Conservation (phyloP, 2,888 invertebrate genomes). For the Thumatha senex region DNA sequence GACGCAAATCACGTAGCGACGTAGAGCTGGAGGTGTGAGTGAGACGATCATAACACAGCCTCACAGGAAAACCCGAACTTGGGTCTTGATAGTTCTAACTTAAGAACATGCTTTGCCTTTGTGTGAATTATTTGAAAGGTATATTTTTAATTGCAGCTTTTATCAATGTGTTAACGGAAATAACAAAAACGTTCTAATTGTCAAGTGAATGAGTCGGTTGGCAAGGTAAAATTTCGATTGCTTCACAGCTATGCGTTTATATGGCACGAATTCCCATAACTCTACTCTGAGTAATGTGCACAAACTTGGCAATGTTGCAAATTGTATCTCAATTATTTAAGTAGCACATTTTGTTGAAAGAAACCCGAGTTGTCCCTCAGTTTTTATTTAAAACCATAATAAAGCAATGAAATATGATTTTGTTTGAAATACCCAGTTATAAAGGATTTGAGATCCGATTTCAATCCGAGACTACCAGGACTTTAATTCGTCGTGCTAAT, state of each 20-base stretch:
- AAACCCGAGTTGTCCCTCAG: background rate
- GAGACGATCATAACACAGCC: conserved; percentile 61
- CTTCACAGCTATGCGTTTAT: conserved; percentile 22
- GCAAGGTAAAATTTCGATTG: conserved; percentile 40
- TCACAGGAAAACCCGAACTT: conserved; percentile 79
- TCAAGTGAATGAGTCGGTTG: conserved; percentile 44
- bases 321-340: conserved; percentile 10
- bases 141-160: conserved; percentile 68
- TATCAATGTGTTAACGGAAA: conserved; percentile 63
- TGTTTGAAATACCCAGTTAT: too few relatives aligned
- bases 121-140: conserved; percentile 79
- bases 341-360: background rate
- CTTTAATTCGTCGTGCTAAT: too few relatives aligned
- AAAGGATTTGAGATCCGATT: too few relatives aligned
- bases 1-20: conserved; percentile 51
- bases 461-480: too few relatives aligned
- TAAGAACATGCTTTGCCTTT: conserved; percentile 75
- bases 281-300: conserved; percentile 13
- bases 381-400: too few relatives aligned
- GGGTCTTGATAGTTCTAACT: conserved; percentile 79
- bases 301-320: conserved; percentile 7
- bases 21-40: conserved; percentile 40
- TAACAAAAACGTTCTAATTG: conserved; percentile 58
- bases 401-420: too few relatives aligned
- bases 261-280: conserved; percentile 22